Percentiles rank a stretch among this genome's conserved stretches.
phyloP scores from a whole-genome alignment of 2,888 invertebrate genomes.

The Ditylenchus weischeri region DNA sequence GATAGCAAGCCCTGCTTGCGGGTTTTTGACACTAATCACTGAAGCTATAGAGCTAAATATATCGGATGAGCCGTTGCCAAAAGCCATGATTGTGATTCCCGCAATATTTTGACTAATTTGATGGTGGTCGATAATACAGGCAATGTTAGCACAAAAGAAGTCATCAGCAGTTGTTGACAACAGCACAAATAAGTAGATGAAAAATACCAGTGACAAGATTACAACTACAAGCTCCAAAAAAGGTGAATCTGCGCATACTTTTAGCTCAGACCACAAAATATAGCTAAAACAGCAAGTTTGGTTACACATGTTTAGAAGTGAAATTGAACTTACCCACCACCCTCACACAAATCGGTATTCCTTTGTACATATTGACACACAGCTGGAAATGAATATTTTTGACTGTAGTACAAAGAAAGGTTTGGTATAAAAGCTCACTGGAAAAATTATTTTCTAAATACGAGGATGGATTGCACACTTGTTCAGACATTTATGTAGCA shows the following conservation, averaged over 20 bases:
- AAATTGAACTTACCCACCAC: constrained; percentile 40
- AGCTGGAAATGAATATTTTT: constrained; percentile 18
- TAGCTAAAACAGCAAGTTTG: background rate
- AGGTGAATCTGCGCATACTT: constrained; percentile 10
- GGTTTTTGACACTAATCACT: constrained; percentile 55
- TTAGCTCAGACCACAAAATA: constrained; percentile 17
- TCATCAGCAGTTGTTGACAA: constrained; percentile 49
- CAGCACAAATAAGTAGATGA: constrained; percentile 43
- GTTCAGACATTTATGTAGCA: background rate
- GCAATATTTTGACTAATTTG: constrained; percentile 62
- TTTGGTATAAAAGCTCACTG: background rate
- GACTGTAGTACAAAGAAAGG: background rate
- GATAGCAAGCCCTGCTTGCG: constrained; percentile 61
- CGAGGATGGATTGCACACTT: background rate
- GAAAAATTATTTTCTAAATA: constrained; percentile 1
- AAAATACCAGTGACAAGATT: constrained; percentile 23
- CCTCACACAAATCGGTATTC: constrained; percentile 44
- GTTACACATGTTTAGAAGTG: background rate
- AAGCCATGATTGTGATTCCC: constrained; percentile 71
- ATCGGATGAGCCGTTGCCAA: constrained; percentile 72
- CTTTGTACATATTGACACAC: constrained; percentile 35
- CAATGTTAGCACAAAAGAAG: constrained; percentile 61
- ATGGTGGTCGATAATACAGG: constrained; percentile 61
- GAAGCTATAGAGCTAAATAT: constrained; percentile 68
- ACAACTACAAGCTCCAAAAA: constrained; percentile 13